Evolutionary conservation across 2,113 vertebrate species (phyloP).

Genomic region (rat (Rattus norvegicus)): GRCr8 NC_086020.1:74206501-74207000

Average conservation of each 20-base stretch:
- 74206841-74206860: neutral
- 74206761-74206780: neutral
- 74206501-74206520: neutral
- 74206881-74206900: neutral
- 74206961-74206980: neutral
- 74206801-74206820: neutral
- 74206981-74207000: neutral
- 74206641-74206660: neutral
- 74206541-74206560: neutral
- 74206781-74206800: neutral
- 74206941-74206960: neutral
- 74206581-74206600: neutral
- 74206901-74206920: neutral
- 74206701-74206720: neutral
- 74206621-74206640: neutral
- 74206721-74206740: neutral
- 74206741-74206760: neutral
- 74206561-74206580: neutral
- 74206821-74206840: neutral
- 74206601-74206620: neutral
- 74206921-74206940: fast-evolving
- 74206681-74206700: neutral
- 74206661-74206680: neutral
- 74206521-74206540: no score
- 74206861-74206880: neutral